Evolutionary conservation across 2,113 vertebrate species (phyloP).

Genomic region (Triplophysa tibetana): DNA sequence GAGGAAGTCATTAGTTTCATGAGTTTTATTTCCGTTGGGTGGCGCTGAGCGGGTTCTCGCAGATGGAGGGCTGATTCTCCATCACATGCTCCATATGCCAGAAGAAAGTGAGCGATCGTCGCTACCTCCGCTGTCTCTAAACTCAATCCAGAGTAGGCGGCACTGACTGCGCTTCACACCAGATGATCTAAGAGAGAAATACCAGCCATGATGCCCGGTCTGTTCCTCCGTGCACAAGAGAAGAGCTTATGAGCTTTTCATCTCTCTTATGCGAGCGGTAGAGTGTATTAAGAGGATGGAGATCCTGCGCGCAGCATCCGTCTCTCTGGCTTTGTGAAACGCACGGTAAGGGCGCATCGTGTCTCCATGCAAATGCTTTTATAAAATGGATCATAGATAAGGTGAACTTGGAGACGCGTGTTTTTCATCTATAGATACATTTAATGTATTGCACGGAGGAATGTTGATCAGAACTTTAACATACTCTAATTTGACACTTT

Average conservation of each 20-base stretch:
- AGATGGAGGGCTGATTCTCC: slow-evolving; percentile 51
- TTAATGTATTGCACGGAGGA: background rate
- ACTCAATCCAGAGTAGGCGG: slow-evolving; percentile 24
- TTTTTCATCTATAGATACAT: background rate
- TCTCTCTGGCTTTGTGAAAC: slow-evolving; percentile 62
- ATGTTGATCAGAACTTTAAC: slow-evolving; percentile 1
- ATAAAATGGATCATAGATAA: background rate
- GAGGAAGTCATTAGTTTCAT: background rate
- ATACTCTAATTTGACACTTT: slow-evolving; percentile 1
- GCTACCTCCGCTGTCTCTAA: slow-evolving; percentile 42
- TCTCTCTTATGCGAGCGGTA: slow-evolving; percentile 56
- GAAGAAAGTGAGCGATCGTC: slow-evolving; percentile 59
- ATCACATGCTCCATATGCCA: slow-evolving; percentile 65
- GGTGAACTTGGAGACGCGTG: background rate
- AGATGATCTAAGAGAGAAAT: slow-evolving; percentile 5
- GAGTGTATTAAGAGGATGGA: slow-evolving; percentile 56
- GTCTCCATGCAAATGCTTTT: background rate
- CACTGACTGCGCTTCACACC: background rate
- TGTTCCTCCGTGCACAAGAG: background rate
- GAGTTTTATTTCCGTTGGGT: slow-evolving; percentile 48
- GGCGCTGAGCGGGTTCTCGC: slow-evolving; percentile 56
- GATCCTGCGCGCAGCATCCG: slow-evolving; percentile 59
- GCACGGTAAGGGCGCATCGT: slow-evolving; percentile 64
- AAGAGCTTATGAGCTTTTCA: slow-evolving; percentile 23
- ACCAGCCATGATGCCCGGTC: background rate